Evolutionary conservation across 1,140 invertebrate species (phyloP).

Genomic region (Oppia nitens): DNA sequence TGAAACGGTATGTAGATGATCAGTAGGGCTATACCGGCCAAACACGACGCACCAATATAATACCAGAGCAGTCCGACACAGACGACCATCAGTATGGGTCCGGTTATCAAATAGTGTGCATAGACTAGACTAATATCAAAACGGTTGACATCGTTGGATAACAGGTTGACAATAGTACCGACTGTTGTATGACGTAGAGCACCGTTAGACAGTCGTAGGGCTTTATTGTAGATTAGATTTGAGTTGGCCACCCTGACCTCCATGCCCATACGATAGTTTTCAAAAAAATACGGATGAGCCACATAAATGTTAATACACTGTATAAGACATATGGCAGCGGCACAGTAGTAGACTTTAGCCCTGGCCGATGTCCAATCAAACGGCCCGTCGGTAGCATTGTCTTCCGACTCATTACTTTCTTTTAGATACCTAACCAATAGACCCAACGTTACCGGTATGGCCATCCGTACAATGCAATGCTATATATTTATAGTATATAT

Average conservation of each 20-base stretch:
- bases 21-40: slow-evolving; percentile 57
- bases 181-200: slow-evolving; percentile 54
- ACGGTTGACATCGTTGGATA: slow-evolving; percentile 61
- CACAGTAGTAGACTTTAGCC: not conserved
- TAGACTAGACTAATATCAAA: slow-evolving; percentile 27
- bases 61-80: slow-evolving; percentile 16
- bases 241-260: slow-evolving; percentile 31
- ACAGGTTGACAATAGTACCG: slow-evolving; percentile 76
- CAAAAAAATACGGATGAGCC: not conserved
- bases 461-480: not conserved
- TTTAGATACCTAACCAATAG: not conserved
- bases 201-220: slow-evolving; percentile 33
- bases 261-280: not conserved
- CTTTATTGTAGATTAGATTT: slow-evolving; percentile 37
- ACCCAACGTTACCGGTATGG: not conserved
- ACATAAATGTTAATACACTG: not conserved
- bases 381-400: not conserved
- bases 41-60: slow-evolving; percentile 46
- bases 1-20: slow-evolving; percentile 65
- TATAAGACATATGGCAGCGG: not conserved
- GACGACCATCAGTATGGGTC: slow-evolving; percentile 14
- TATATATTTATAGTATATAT: not conserved
- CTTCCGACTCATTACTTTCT: not conserved
- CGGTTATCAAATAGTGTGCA: not conserved
- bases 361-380: not conserved